phyloP scores from a whole-genome alignment of 2,888 invertebrate species.

The Drosophila longiperda region DNA sequence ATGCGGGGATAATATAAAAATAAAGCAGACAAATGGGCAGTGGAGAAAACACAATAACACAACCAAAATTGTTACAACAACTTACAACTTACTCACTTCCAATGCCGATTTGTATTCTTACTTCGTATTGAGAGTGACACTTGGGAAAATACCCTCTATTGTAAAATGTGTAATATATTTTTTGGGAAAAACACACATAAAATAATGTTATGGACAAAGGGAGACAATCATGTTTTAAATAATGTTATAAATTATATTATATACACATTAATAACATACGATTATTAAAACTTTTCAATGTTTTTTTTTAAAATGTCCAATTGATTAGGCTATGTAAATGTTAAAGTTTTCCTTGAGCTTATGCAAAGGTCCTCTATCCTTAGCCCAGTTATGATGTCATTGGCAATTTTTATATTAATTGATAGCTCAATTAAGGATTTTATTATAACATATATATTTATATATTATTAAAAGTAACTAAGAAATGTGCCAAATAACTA shows the following conservation, averaged over 20 bases:
- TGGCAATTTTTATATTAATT: not conserved
- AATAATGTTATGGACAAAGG: not conserved
- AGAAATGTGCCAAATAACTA: not conserved
- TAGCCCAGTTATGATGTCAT: not conserved
- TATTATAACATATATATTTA: no score
- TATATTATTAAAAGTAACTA: not conserved
- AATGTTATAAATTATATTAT: not conserved
- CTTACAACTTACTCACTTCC: slow-evolving; percentile 12
- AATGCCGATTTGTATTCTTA: slow-evolving; percentile 12
- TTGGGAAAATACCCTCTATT: not conserved
- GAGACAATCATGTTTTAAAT: not conserved
- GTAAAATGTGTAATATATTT: not conserved
- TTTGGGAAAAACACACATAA: not conserved
- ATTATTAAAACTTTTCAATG: not conserved
- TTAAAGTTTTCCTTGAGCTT: no score
- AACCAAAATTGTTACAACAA: slow-evolving; percentile 3
- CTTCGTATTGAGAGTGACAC: not conserved
- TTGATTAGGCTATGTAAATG: not conserved
- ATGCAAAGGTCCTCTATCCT: not conserved
- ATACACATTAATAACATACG: not conserved
- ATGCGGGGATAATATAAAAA: slow-evolving; percentile 65
- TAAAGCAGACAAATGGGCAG: slow-evolving; percentile 32
- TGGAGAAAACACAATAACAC: slow-evolving; percentile 38
- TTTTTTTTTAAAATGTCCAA: not conserved
- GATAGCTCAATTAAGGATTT: not conserved